Evolutionary conservation across 1,140 invertebrate genomes (phyloP).

Genomic region (Zaprionus africanus): DNA sequence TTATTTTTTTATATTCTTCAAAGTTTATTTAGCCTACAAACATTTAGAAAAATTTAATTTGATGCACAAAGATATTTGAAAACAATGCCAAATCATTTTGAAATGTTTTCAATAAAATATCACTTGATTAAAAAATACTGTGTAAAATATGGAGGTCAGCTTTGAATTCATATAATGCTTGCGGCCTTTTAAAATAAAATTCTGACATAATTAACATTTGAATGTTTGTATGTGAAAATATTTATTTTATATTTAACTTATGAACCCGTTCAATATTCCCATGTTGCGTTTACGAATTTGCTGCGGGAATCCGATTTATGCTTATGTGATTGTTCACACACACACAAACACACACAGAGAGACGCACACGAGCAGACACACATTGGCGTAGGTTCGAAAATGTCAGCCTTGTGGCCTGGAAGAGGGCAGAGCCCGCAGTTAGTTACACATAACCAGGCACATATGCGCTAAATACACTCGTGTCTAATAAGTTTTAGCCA

Average conservation of each 20-base stretch:
- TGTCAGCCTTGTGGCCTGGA: conserved; percentile 1
- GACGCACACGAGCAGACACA: background rate
- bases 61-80: background rate
- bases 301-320: conserved; percentile 61
- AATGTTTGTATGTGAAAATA: background rate
- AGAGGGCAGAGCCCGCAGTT: conserved; percentile 51
- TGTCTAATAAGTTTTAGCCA: conserved; percentile 80
- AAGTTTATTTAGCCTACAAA: background rate
- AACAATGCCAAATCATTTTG: background rate
- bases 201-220: background rate
- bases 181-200: background rate
- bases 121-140: background rate
- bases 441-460: conserved; percentile 60
- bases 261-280: background rate
- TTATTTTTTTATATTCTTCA: background rate
- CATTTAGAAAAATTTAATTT: background rate
- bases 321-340: conserved; percentile 34
- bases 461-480: conserved; percentile 77
- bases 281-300: conserved; percentile 11
- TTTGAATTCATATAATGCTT: too few relatives aligned
- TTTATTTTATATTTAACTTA: background rate
- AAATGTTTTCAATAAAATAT: background rate
- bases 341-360: background rate
- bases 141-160: background rate
- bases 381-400: background rate